Conservation (phyloP, 2,797 vertebrate species). For the Hemitrygon akajei region DNA sequence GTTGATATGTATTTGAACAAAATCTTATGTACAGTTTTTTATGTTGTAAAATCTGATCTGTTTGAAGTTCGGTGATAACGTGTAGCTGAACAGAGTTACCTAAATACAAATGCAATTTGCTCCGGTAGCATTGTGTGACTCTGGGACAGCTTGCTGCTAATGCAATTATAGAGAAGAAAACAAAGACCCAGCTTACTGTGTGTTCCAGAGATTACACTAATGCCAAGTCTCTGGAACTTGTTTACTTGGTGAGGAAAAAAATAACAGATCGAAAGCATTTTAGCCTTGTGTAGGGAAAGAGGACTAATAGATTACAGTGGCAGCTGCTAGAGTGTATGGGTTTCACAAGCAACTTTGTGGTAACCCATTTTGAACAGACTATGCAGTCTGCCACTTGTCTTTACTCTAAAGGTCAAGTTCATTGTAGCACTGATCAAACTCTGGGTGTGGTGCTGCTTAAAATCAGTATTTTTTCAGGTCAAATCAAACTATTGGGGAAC, state of each 20-base stretch:
- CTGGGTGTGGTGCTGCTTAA: not conserved
- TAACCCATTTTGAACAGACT: constrained; percentile 6
- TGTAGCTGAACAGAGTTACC: constrained; percentile 37
- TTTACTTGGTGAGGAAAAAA: not conserved
- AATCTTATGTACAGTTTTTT: constrained; percentile 69
- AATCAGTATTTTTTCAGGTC: constrained; percentile 24
- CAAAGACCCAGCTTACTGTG: constrained; percentile 35
- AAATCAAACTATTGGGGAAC: not conserved
- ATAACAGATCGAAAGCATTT: not conserved
- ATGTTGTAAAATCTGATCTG: constrained; percentile 39
- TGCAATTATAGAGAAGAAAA: constrained; percentile 26
- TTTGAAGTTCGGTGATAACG: constrained; percentile 36
- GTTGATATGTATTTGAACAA: constrained; percentile 67
- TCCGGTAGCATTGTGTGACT: constrained; percentile 37
- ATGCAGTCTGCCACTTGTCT: not conserved
- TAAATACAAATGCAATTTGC: not conserved
- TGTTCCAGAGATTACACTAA: constrained; percentile 31
- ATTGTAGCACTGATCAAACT: not conserved
- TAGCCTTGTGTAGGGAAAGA: not conserved
- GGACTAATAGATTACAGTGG: constrained; percentile 8
- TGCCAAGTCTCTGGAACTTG: constrained; percentile 33
- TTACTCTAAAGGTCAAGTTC: not conserved
- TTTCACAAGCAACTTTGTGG: constrained; percentile 16
- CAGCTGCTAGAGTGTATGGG: not conserved
- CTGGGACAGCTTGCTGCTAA: constrained; percentile 35